Percentiles rank a stretch among this genome's conserved stretches.
Evolutionary conservation across 2,113 vertebrate genomes (phyloP).

Genomic region (Cercocebus atys): DNA sequence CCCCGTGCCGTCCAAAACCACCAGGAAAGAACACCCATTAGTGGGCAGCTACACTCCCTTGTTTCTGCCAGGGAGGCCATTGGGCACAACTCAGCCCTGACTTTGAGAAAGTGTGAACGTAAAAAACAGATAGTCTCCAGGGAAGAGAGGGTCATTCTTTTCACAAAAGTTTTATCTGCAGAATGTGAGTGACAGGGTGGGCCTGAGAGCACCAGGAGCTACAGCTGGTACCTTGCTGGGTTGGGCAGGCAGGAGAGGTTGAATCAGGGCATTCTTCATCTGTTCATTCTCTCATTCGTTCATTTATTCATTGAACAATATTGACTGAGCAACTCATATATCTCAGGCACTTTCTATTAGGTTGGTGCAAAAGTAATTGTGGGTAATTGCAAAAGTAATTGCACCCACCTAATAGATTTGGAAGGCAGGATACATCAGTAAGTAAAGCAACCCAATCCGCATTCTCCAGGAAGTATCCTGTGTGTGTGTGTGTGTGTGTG

Average conservation of each 20-base stretch:
- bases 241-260: background rate
- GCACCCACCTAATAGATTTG: background rate
- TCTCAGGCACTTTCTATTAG: background rate
- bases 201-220: too few species aligned
- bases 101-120: background rate
- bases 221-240: rapidly evolving
- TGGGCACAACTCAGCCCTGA: background rate
- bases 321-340: background rate
- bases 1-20: rapidly evolving
- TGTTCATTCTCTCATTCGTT: background rate
- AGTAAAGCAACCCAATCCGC: background rate
- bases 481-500: background rate
- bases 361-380: too few species aligned
- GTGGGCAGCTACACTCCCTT: background rate
- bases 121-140: background rate
- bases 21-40: background rate
- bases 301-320: too few species aligned
- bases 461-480: background rate
- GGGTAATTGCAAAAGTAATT: too few species aligned
- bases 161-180: background rate
- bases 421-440: rapidly evolving
- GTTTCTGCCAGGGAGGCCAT: too few species aligned
- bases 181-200: background rate
- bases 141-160: background rate
- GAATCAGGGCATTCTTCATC: background rate